Evolutionary conservation across 2,113 vertebrate species (phyloP).

Genomic region (Rutilus rutilus): DNA sequence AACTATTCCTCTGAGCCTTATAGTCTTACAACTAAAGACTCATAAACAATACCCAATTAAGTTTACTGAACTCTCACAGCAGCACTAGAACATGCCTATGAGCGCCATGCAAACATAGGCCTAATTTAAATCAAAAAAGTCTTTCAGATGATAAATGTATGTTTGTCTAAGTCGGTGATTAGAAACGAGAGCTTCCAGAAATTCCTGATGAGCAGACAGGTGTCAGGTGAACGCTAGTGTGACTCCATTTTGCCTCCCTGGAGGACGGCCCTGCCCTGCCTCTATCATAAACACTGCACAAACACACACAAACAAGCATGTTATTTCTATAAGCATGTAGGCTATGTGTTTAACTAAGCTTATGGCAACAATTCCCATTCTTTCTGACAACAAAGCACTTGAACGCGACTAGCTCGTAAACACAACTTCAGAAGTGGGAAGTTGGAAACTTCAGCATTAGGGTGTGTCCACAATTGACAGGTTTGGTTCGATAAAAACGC

Average conservation of each 20-base stretch:
- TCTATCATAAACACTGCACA: background rate
- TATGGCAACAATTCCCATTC: no score
- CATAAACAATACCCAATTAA: conserved; percentile 13
- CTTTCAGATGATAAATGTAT: background rate
- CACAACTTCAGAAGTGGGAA: no score
- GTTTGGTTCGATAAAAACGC: no score
- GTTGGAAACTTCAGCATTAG: no score
- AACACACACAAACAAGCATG: background rate
- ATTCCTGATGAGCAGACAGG: conserved; percentile 2
- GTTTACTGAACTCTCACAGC: background rate
- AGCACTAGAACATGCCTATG: background rate
- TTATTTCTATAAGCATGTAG: background rate
- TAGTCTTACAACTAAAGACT: conserved; percentile 8
- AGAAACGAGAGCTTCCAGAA: conserved; percentile 16
- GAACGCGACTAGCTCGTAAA: no score
- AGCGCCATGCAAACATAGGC: background rate
- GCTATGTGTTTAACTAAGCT: background rate
- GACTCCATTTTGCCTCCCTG: background rate
- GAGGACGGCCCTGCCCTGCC: background rate
- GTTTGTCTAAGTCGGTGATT: background rate
- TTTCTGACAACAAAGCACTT: no score
- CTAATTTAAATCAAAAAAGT: background rate
- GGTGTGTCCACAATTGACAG: no score
- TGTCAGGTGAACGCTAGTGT: background rate
- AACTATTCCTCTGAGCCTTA: conserved; percentile 1